Evolutionary conservation across 2,888 invertebrate species (phyloP).

Genomic region (Cactoblastis cactorum): DNA sequence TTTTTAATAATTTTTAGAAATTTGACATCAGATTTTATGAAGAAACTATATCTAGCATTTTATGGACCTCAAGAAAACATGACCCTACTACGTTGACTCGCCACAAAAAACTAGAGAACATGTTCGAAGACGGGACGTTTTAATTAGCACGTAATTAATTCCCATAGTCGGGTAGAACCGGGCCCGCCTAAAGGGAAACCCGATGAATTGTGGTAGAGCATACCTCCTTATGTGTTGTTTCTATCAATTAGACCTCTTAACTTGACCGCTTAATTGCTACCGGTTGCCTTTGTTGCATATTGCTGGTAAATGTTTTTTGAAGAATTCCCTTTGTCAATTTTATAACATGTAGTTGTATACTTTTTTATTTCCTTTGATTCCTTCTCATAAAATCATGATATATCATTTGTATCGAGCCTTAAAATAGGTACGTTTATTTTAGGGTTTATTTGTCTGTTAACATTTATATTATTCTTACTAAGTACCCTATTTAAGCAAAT

Average conservation of each 20-base stretch:
- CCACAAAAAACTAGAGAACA: slow-evolving; percentile 29
- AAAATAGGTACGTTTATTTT: too few relatives aligned
- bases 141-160: slow-evolving; percentile 57
- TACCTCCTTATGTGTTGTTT: slow-evolving; percentile 27
- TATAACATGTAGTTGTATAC: background rate
- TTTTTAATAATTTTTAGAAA: too few relatives aligned
- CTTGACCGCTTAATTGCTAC: slow-evolving; percentile 37
- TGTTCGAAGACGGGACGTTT: slow-evolving; percentile 31
- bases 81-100: slow-evolving; percentile 24
- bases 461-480: too few relatives aligned
- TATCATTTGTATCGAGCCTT: too few relatives aligned
- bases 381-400: too few relatives aligned
- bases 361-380: too few relatives aligned
- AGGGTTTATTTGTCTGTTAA: too few relatives aligned
- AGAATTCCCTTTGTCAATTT: background rate
- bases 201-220: slow-evolving; percentile 25
- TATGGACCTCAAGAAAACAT: slow-evolving; percentile 8
- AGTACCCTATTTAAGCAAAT: too few relatives aligned
- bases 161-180: slow-evolving; percentile 14
- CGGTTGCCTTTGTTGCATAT: background rate
- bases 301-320: background rate
- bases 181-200: slow-evolving; percentile 8
- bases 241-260: slow-evolving; percentile 46
- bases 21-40: too few relatives aligned
- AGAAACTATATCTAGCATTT: too few relatives aligned